A percentile compares a stretch with the other conserved stretches of the same genome.
Conservation (phyloP, 2,888 invertebrate genomes). For the Emmelina monodactyla region DNA sequence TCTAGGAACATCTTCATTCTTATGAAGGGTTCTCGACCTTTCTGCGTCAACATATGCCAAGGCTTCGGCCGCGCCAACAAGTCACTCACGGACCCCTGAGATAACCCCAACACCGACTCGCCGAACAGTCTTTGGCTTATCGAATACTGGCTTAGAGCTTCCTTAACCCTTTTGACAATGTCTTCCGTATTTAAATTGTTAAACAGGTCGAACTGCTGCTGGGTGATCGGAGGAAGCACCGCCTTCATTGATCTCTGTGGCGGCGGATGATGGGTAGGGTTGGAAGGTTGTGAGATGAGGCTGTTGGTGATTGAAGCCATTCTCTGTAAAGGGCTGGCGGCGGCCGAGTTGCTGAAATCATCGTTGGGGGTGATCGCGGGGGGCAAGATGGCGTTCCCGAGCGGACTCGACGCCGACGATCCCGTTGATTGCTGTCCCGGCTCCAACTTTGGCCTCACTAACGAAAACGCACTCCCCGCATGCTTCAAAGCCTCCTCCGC, state of each 20-base stretch:
- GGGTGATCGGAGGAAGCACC: slow-evolving; percentile 96
- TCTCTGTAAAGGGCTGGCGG: slow-evolving; percentile 92
- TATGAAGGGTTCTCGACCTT: slow-evolving; percentile 96
- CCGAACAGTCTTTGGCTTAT: slow-evolving; percentile 98
- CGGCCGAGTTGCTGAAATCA: slow-evolving; percentile 80
- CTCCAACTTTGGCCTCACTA: slow-evolving; percentile 86
- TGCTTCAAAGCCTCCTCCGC: slow-evolving; percentile 77
- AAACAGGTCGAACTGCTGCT: slow-evolving; percentile 98
- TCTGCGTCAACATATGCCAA: slow-evolving; percentile 99
- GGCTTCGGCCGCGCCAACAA: slow-evolving; percentile 96
- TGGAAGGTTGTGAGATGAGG: slow-evolving; percentile 87
- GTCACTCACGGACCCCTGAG: slow-evolving; percentile 98
- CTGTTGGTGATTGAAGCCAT: slow-evolving; percentile 99
- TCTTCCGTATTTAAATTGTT: slow-evolving; percentile 98
- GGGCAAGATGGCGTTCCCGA: slow-evolving; percentile 86
- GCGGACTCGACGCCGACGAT: slow-evolving; percentile 83
- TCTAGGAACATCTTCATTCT: slow-evolving; percentile 98
- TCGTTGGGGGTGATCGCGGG: slow-evolving; percentile 83
- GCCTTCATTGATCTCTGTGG: slow-evolving; percentile 93
- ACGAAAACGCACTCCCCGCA: slow-evolving; percentile 85
- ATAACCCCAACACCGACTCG: slow-evolving; percentile 95
- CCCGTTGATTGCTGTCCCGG: slow-evolving; percentile 78
- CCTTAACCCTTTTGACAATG: slow-evolving; percentile 95
- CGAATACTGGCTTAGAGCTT: slow-evolving; percentile 93
- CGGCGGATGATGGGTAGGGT: slow-evolving; percentile 84